These are phyloP conservation scores for Microchirus variegatus DNA, from an alignment of 2,797 vertebrate species.

Conservation along the genomic window DNA sequence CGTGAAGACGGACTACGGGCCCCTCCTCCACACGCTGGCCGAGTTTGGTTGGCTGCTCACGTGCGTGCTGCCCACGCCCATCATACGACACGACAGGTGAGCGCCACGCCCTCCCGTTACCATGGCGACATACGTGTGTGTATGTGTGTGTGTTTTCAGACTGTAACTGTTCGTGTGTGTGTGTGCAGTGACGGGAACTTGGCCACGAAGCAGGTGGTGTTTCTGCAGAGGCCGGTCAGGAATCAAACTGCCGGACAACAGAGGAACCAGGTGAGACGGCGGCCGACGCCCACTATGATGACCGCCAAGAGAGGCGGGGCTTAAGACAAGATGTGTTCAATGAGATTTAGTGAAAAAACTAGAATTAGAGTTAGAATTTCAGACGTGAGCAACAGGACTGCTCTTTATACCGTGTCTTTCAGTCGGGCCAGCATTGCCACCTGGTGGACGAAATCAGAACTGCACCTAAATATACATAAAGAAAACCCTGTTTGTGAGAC, in stretches of 20 bases:
- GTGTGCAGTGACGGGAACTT: conserved; percentile 90
- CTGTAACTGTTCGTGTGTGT: background rate
- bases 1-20: conserved; percentile 95
- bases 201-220: conserved; percentile 95
- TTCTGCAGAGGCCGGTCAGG: conserved; percentile 90
- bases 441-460: conserved; percentile 18
- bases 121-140: no score
- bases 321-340: no score
- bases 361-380: no score
- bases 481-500: no score
- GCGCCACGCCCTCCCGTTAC: background rate
- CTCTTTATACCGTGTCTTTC: background rate
- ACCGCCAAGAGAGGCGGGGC: no score
- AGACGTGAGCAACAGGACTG: background rate
- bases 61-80: conserved; percentile 92
- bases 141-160: background rate
- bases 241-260: conserved; percentile 29
- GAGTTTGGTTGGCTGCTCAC: conserved; percentile 98
- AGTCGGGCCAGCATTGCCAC: conserved; percentile 18
- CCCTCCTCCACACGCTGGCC: conserved; percentile 93
- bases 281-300: no score
- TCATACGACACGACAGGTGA: conserved; percentile 94
- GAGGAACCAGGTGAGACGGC: conserved; percentile 71
- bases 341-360: no score
- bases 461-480: conserved; percentile 1